Evolutionary conservation across 2,888 invertebrate species (phyloP), one percentile per base, ranked within the genome.

Genomic region (Chironomus tentans): DNA sequence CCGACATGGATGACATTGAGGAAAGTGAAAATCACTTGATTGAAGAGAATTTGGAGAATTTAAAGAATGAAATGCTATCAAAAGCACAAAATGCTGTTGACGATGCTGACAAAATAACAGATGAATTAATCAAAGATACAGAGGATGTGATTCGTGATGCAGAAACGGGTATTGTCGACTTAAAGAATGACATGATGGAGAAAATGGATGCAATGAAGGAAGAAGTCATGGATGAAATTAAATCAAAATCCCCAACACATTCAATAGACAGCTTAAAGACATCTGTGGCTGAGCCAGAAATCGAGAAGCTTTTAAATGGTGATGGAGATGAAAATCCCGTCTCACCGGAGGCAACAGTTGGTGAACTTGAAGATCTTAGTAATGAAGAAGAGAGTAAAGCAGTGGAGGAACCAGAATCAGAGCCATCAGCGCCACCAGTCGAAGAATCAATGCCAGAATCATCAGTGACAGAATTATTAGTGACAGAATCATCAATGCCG

Each of bases 241-340:
- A 38, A 21, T 5, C 6, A 68, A 65, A 62, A 28, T 68, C 71
- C 3, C 72, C 71, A 10, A 15, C 65, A 22, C 72, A 72, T 68
- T 73, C 70, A 68, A 65, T 70, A 10, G 83, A 84, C 68, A 83
- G 83, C 76, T 78, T 84, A 76, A 81, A 81, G 80, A 83, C 83
- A 3, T 81, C 82, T 3, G 82, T 83, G 21, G 82, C 83, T 12
- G 84, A 84, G 77, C 82, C 84, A 69, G 84, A 84, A 79, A 84
- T 83, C 15, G 84, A 76, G 21, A 76, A 22, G 38, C 18, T 75
- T 22, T 10, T 75, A 21, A 75, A 75, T 38, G 68, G 48, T 1
- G 15, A 15, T 15, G n/a, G 4, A 13, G 65, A 38, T 0, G 38
- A 65, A 21, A 68, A 68, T 47, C 68, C 74, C 10, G 10, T 21